Base-by-base conservation (phyloP, 2,888 invertebrate genomes). In the Lepidocyrtoides sp. region DNA sequence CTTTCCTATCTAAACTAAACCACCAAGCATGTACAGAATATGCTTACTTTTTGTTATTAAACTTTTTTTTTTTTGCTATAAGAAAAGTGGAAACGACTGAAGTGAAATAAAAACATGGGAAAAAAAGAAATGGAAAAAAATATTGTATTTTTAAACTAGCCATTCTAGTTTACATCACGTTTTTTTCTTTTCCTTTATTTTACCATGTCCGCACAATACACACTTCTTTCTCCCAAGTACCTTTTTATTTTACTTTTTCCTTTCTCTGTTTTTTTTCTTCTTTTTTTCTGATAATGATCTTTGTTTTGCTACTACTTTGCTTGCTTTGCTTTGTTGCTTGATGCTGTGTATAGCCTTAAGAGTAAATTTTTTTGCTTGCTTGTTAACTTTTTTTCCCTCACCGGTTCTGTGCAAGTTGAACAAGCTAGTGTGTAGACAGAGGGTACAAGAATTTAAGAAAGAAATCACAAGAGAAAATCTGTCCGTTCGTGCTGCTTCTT, bases 31-130 rank as follows among this genome's bases (percentile, higher is more conserved):
- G n/a, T n/a, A n/a, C n/a, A n/a, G n/a, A n/a, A n/a, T n/a, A n/a
- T n/a, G n/a, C n/a, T n/a, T n/a, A n/a, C n/a, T 5, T 69, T 10
- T 20, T 20, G 41, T 69, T 69, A 69, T 69, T 69, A 41, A 17
- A 36, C 8, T 17, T 3, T 32, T 29, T 57, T 57, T 20, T 5
- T 12, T 26, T 26, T 1, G 36, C 29, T 57, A 81, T 57, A 57
- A 57, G 36, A 20, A 8, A n/a, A 66, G 2, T 1, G 44, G 36
- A 69, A 69, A 36, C 41, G 48, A 44, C n/a, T 83, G 63, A 83
- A 83, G n/a, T n/a, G n/a, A n/a, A n/a, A 83, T 83, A 83, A 83
- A 83, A 83, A 83, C 83, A 83, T 48, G 83, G 48, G 48, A 48
- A 60, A 36, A 81, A 36, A 17, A 23, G n/a, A 32, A 66, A 32